phyloP scores from a whole-genome alignment of 1,140 invertebrate species.

The Mizuhopecten yessoensis region DNA sequence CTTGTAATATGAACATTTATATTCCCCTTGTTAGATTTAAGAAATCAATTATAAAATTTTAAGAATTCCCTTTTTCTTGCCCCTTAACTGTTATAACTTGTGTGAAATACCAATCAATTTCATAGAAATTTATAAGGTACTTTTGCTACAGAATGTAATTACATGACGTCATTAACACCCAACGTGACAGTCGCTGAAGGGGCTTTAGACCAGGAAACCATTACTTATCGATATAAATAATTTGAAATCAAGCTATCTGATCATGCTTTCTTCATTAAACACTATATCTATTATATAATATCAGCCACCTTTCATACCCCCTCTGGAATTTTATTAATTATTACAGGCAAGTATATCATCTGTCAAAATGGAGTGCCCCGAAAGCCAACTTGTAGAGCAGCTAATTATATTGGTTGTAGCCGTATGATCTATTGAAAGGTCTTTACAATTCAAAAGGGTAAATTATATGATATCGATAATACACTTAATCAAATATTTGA shows the following conservation, averaged over 20 bases:
- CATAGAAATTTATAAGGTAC: background rate
- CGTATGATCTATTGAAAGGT: background rate
- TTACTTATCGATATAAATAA: slow-evolving; percentile 1
- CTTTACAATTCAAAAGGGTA: background rate
- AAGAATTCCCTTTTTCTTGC: background rate
- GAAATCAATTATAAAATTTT: too few species aligned
- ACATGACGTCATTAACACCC: background rate
- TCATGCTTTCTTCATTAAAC: slow-evolving; percentile 15
- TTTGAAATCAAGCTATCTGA: background rate
- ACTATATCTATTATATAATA: slow-evolving; percentile 1
- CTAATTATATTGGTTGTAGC: background rate
- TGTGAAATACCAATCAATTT: slow-evolving; percentile 11
- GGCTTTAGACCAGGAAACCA: background rate
- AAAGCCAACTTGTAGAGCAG: background rate
- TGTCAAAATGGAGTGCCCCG: background rate
- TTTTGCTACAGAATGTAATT: background rate
- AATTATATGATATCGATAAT: background rate
- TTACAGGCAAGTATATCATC: slow-evolving; percentile 13
- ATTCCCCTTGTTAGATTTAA: too few species aligned
- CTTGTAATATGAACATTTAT: too few species aligned
- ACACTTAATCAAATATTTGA: slow-evolving; percentile 35
- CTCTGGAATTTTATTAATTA: background rate
- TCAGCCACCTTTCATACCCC: background rate
- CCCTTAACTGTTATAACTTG: background rate
- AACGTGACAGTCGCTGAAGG: background rate